Percentiles rank a stretch among this genome's conserved stretches.
Conservation (phyloP, 2,888 invertebrate genomes). For the Craniophora ligustri region DNA sequence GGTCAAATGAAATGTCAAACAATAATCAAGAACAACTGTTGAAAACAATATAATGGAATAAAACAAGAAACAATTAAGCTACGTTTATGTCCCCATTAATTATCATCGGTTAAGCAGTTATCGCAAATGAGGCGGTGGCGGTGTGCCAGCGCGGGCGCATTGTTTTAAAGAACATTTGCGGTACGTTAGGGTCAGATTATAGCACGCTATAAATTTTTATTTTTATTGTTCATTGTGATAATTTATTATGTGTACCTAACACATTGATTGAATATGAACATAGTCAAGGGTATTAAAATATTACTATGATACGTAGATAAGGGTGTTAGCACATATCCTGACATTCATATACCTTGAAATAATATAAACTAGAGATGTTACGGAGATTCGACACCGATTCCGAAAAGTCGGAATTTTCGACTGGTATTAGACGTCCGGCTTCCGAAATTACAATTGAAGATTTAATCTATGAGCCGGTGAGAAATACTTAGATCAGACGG, state of each 20-base stretch:
- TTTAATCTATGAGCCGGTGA: too few species aligned
- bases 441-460: too few species aligned
- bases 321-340: too few species aligned
- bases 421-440: too few species aligned
- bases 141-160: slow-evolving; percentile 29
- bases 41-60: slow-evolving; percentile 82
- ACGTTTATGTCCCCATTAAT: slow-evolving; percentile 64
- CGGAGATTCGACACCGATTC: too few species aligned
- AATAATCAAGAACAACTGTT: slow-evolving; percentile 67
- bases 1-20: slow-evolving; percentile 63
- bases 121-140: slow-evolving; percentile 29
- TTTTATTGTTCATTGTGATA: slow-evolving; percentile 13
- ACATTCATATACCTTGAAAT: too few species aligned
- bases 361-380: too few species aligned
- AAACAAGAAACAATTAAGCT: slow-evolving; percentile 76
- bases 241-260: slow-evolving; percentile 8
- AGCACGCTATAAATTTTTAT: slow-evolving; percentile 26
- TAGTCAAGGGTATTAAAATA: too few species aligned
- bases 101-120: slow-evolving; percentile 54
- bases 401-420: too few species aligned
- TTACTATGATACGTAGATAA: too few species aligned
- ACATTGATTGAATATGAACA: not conserved
- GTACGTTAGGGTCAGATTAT: slow-evolving; percentile 33
- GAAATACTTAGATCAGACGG: too few species aligned
- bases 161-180: slow-evolving; percentile 51